Evolutionary conservation across 2,797 vertebrate species (phyloP).

Genomic region (Eulemur albifrons): DNA sequence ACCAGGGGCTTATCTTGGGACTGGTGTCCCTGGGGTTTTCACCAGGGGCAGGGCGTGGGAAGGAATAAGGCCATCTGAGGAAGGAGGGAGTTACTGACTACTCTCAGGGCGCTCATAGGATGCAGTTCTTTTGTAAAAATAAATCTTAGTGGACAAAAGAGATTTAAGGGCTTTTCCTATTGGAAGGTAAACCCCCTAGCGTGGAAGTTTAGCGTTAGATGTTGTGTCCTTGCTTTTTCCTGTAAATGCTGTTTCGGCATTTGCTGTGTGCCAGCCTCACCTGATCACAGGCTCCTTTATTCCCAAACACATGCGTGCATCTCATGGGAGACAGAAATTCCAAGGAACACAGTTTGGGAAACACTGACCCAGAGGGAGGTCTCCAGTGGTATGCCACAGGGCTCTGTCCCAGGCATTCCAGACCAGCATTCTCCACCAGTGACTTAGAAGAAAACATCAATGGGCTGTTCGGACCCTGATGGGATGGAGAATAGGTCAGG

Average conservation of each 20-base stretch:
- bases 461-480: not conserved
- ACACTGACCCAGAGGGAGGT: not conserved
- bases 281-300: not conserved
- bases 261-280: not conserved
- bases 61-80: not conserved
- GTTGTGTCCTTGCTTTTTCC: not conserved
- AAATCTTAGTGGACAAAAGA: not conserved
- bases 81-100: not conserved
- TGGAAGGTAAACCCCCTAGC: not conserved
- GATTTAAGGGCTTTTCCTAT: not conserved
- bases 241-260: not conserved
- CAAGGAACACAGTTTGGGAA: not conserved
- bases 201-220: not conserved
- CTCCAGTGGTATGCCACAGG: not conserved
- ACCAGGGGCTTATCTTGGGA: not conserved
- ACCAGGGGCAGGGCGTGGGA: not conserved
- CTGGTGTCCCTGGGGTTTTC: not conserved
- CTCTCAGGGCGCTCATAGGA: not conserved
- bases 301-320: not conserved
- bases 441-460: not conserved
- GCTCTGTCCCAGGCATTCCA: not conserved
- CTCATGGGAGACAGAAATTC: not conserved
- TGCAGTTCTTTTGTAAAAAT: not conserved
- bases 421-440: too few species aligned
- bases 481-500: not conserved